phyloP scores from a whole-genome alignment of 2,113 vertebrate genomes.

The Prochilodus magdalenae region DNA sequence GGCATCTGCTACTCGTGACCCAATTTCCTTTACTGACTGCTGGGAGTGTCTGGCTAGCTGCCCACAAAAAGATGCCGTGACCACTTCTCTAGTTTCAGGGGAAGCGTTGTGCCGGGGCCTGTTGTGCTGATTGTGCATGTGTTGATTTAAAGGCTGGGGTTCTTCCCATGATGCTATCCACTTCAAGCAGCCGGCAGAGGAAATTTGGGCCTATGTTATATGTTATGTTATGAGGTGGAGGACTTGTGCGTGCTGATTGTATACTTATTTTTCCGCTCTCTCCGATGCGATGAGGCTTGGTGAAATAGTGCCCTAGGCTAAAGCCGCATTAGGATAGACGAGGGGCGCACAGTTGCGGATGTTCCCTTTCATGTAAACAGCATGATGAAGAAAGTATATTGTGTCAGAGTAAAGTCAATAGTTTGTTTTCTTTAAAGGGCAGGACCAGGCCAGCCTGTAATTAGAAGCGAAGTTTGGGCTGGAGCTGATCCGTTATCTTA shows the following conservation, averaged over 20 bases:
- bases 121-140: slow-evolving; percentile 9
- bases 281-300: slow-evolving; percentile 15
- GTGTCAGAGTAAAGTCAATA: slow-evolving; percentile 21
- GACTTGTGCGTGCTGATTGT: slow-evolving; percentile 6
- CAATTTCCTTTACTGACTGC: neutral
- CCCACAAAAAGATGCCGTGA: neutral
- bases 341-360: neutral
- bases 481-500: slow-evolving; percentile 15
- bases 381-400: slow-evolving; percentile 39
- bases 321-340: slow-evolving; percentile 29
- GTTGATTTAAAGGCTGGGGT: slow-evolving; percentile 12
- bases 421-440: slow-evolving; percentile 33
- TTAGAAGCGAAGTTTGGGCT: slow-evolving; percentile 21
- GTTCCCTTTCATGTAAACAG: slow-evolving; percentile 36
- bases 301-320: slow-evolving; percentile 18
- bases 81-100: neutral
- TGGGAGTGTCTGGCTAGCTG: neutral
- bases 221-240: slow-evolving; percentile 23
- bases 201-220: neutral
- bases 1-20: neutral
- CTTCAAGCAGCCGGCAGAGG: slow-evolving; percentile 20
- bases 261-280: neutral
- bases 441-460: slow-evolving; percentile 16
- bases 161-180: slow-evolving; percentile 6
- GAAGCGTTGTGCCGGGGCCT: neutral